Evolutionary conservation across 2,113 vertebrate species (phyloP), one percentile per base, ranked within the genome.

Genomic region (Sceloporus tristichus): DNA sequence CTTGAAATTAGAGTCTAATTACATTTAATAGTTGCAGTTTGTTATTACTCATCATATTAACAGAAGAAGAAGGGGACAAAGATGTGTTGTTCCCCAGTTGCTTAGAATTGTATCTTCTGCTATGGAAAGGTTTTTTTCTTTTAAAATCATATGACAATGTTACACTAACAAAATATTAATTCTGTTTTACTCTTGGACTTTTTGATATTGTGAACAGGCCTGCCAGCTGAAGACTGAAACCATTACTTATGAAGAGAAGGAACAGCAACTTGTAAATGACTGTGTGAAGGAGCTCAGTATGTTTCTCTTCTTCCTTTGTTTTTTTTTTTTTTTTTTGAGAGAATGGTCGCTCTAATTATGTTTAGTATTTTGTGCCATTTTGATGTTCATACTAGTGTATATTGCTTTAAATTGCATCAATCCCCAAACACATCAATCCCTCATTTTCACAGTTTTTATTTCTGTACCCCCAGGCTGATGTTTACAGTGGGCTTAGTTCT

Each of bases 221-320:
- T 99, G 96, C 91, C 98, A 99, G 89, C 96, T 99, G 93, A 98
- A 99, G 97, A 99, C 98, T 0, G 98, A 99, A 96, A 99, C 99
- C 1, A 98, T 99, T 93, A 98, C 97, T 7, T 99, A 98, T 0
- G 99, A 99, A 93, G 99, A 99, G 90, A 99, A 99, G 87, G 99
- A 99, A 79, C 99, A 99, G 92, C 99, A 99, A 77, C 97, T 99
- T 95, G 99, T 99, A 86, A 99, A 98, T 54, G 99, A 99, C 95
- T 99, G 99, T 65, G 99, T 99, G 71, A 99, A 99, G 96, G 99
- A 99, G 92, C 97, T 99, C 92, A 97, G 99, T 99, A 97, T 94
- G 99, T 97, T 38, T 87, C 25, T 84, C 10, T n/a, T 65, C 78
- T 23, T 68, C 65, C 68, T 25, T n/a, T 1, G 79, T 82, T 54